Evolutionary conservation across 30 jellyfish, hydroid and myxozoan genomes (phyloP).

Genomic region (Aurelia aurita complex sp. Pacific): DNA sequence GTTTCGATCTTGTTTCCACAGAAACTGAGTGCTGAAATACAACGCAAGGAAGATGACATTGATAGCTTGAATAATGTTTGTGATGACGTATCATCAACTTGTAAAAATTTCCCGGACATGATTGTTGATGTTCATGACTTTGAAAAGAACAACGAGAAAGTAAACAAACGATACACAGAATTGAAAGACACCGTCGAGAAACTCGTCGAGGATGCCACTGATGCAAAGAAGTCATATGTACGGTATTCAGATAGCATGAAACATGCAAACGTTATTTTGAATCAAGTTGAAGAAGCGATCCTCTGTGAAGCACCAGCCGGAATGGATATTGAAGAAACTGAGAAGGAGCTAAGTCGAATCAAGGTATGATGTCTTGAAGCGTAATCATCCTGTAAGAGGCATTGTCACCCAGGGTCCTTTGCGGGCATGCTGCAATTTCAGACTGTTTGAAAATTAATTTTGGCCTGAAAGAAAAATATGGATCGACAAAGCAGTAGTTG

Average conservation of each 20-base stretch:
- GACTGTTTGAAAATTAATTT: no score
- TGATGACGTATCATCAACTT: conserved; percentile 21
- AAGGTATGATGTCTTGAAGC: conserved; percentile 34
- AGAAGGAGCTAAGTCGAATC: conserved; percentile 58
- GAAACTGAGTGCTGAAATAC: conserved; percentile 55
- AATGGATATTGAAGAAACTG: conserved; percentile 65
- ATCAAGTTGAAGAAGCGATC: conserved; percentile 65
- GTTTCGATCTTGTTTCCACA: background rate
- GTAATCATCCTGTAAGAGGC: no score
- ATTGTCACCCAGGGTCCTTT: no score
- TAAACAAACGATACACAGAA: conserved; percentile 51
- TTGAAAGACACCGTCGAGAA: conserved; percentile 37
- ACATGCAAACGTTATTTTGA: conserved; percentile 39
- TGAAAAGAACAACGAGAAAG: conserved; percentile 47
- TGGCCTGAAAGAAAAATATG: no score
- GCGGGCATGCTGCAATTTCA: no score
- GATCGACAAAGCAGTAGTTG: no score
- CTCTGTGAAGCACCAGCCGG: conserved; percentile 61
- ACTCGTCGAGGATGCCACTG: conserved; percentile 28
- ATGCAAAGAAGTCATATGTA: conserved; percentile 9
- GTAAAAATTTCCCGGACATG: conserved; percentile 68
- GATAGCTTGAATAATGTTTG: conserved; percentile 46
- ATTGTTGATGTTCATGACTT: conserved; percentile 19
- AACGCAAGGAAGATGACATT: conserved; percentile 43
- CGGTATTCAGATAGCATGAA: conserved; percentile 38